These are phyloP conservation scores for Eustalomyia histrio DNA, from an alignment of 2,888 invertebrate genomes.

Conservation along the genomic window DNA sequence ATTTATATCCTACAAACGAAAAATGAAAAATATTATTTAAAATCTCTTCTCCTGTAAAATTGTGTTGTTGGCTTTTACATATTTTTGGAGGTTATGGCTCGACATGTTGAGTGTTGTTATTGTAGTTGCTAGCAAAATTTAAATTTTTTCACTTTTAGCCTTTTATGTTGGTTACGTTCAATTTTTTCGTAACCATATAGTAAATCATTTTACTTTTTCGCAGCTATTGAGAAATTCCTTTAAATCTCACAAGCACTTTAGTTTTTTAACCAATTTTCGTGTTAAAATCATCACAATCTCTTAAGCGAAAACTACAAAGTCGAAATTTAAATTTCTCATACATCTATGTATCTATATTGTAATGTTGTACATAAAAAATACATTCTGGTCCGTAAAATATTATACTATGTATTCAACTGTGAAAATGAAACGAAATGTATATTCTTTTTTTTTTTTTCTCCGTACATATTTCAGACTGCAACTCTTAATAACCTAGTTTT, in stretches of 20 bases:
- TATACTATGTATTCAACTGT: constrained; percentile 26
- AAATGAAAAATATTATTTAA: too few species aligned
- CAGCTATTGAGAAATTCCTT: constrained; percentile 20
- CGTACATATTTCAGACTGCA: not conserved
- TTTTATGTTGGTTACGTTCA: not conserved
- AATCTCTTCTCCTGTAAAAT: too few species aligned
- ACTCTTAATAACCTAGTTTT: constrained; percentile 40
- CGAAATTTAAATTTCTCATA: constrained; percentile 19
- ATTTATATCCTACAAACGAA: too few species aligned
- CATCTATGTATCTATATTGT: not conserved
- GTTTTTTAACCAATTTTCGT: not conserved
- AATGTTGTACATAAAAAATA: not conserved
- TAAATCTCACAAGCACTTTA: constrained; percentile 7
- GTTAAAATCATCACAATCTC: constrained; percentile 6
- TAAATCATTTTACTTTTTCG: not conserved
- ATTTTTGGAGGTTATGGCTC: too few species aligned
- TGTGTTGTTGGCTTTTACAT: too few species aligned
- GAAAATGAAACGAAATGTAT: constrained; percentile 24
- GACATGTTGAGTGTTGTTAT: too few species aligned
- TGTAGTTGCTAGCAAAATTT: too few species aligned
- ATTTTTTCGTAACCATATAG: not conserved
- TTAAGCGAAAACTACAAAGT: constrained; percentile 23
- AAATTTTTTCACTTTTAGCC: too few species aligned
- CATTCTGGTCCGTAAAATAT: too few species aligned
- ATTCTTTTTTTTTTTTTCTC: not conserved